phyloP scores from a whole-genome alignment of 2,888 invertebrate genomes.

The Cerastis rubricosa region DNA sequence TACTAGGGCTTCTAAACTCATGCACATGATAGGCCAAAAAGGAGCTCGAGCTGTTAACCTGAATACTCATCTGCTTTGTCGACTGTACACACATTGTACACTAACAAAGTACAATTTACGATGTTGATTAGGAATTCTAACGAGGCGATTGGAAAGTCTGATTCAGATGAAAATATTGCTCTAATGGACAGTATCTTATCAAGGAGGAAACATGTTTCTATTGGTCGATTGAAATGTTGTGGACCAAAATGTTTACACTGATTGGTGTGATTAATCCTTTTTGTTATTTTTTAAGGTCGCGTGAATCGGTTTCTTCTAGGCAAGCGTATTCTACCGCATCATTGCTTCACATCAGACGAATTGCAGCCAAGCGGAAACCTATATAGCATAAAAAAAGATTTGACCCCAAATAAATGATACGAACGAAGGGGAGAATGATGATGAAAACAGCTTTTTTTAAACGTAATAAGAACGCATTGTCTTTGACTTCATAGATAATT shows the following conservation, averaged over 20 bases:
- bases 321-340: too few species aligned
- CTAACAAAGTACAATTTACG: conserved; percentile 69
- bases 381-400: background rate
- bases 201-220: conserved; percentile 39
- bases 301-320: too few species aligned
- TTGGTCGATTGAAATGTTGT: conserved; percentile 46
- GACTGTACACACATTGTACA: conserved; percentile 54
- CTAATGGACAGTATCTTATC: conserved; percentile 51
- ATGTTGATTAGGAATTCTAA: conserved; percentile 68
- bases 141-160: conserved; percentile 54
- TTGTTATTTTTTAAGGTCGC: too few species aligned
- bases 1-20: background rate
- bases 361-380: too few species aligned
- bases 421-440: background rate
- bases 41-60: background rate
- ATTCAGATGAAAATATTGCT: conserved; percentile 56
- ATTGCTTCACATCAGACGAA: too few species aligned
- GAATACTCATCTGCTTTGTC: conserved; percentile 8
- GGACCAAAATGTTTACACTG: conserved; percentile 11
- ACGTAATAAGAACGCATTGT: background rate
- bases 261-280: conserved; percentile 37
- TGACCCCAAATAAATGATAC: background rate
- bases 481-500: background rate
- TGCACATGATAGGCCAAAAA: background rate
- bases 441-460: background rate